Base-by-base conservation (phyloP, 2,888 invertebrate species). In the Lamellibrachia satsuma region DNA sequence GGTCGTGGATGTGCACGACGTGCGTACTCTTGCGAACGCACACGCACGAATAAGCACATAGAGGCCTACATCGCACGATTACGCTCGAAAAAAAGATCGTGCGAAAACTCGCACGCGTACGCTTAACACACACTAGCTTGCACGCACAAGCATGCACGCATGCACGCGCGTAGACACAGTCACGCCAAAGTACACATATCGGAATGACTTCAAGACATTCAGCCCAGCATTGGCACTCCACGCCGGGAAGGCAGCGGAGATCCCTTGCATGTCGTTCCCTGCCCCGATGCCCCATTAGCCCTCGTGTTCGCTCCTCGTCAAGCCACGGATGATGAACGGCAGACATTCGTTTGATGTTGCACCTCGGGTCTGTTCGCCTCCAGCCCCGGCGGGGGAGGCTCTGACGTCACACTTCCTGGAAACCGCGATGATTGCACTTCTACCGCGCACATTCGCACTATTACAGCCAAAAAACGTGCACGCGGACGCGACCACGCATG, bases 261-360 rank as follows among this genome's bases (percentile, higher is more conserved):
- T 75, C 75, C 75, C 22, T 75, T n/a, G 75, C 75, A 3, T 22
- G 75, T 75, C 75, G 15, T 22, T 75, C 22, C 75, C 75, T n/a
- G 75, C 75, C 75, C 75, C 75, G 75, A 75, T n/a, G 75, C 75
- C 75, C 75, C 75, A 75, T 75, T 75, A 75, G 15, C 75, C n/a
- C 75, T 11, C 75, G 75, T 75, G 75, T 75, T 75, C 75, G 75
- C 75, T 75, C 75, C 75, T 75, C 11, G 75, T 75, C 75, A 75
- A n/a, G 75, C 75, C 22, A 75, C 75, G 75, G 75, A 75, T 75
- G 75, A 75, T 75, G 75, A 75, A 75, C 75, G 75, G 75, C 22
- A 15, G 75, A 75, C 15, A 75, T 22, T 75, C 22, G 75, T 75
- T 75, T 75, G 75, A 75, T 75, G 75, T 75, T n/a, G 75, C 75